Base-by-base conservation (phyloP, 2,888 invertebrate genomes). In the Tricholauxania praeusta region DNA sequence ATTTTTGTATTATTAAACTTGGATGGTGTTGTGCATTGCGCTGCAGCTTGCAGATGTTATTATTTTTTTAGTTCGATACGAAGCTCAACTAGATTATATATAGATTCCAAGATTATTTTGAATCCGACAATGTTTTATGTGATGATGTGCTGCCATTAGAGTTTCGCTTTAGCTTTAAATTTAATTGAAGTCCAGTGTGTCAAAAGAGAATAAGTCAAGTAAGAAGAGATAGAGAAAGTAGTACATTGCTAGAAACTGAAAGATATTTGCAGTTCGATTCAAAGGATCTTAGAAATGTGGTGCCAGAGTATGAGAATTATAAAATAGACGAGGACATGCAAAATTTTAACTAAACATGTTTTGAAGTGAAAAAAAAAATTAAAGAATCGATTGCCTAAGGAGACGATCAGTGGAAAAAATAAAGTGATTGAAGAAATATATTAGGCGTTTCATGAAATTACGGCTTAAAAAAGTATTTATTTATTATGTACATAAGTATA, bases 81-180 rank as follows among this genome's bases (percentile, higher is more conserved):
- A 60, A 69, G 28, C 60, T 60, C 49, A 60, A 60, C 17, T 60
- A 51, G 14, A 49, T 48, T 47, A 57, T 47, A 57, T 15, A n/a
- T 12, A 2, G 14, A 57, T 17, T 28, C 15, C 17, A 19, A 19
- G 17, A 19, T 32, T 51, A 17, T 51, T 49, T 68, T 28, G 57
- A 47, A 22, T 48, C 59, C 49, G 15, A 48, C 19, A 55, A 67
- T 19, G 12, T 39, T 60, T 51, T 39, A 47, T 53, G 62, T 62
- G 62, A 47, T 70, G 70, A 62, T 47, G 70, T 70, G 70, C 53
- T 62, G 60, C 62, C 39, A 32, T 17, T 53, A 51, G n/a, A 64
- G 8, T 39, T 15, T 32, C n/a, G 62, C 63, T 70, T 62, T 60
- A 48, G 52, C 53, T 52, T 52, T 51, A 12, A 12, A 12, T 57